A percentile compares a stretch with the other conserved stretches of the same genome.
Conservation (phyloP, 2,888 invertebrate species). For the Agapetus fuscipes region DNA sequence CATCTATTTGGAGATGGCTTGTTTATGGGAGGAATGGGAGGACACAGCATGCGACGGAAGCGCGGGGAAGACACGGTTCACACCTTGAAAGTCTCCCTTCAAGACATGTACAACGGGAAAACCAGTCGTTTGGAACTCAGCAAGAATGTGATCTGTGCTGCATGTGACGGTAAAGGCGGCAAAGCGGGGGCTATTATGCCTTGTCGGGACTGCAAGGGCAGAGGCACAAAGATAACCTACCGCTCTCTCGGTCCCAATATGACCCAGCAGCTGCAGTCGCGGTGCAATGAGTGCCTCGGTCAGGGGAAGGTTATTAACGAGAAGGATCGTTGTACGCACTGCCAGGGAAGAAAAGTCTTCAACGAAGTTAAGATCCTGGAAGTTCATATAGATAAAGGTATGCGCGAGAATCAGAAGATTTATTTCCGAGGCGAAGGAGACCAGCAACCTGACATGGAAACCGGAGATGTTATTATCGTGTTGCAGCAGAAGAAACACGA, state of each 20-base stretch:
- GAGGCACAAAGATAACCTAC: slow-evolving; percentile 64
- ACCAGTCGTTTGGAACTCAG: slow-evolving; percentile 71
- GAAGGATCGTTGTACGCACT: slow-evolving; percentile 71
- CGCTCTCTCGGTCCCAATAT: slow-evolving; percentile 58
- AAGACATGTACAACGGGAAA: slow-evolving; percentile 87
- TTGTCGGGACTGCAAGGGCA: slow-evolving; percentile 69
- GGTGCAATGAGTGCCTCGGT: slow-evolving; percentile 54
- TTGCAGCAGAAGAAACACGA: slow-evolving; percentile 74
- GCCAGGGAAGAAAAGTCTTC: slow-evolving; percentile 75
- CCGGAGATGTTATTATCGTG: slow-evolving; percentile 85
- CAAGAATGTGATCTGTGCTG: slow-evolving; percentile 70
- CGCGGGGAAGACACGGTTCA: slow-evolving; percentile 78
- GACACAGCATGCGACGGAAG: slow-evolving; percentile 45
- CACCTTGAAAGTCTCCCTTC: slow-evolving; percentile 74
- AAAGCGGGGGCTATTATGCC: slow-evolving; percentile 54
- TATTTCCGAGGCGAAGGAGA: slow-evolving; percentile 83
- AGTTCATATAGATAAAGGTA: slow-evolving; percentile 83
- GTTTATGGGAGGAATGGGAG: slow-evolving; percentile 35
- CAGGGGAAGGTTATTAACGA: slow-evolving; percentile 68
- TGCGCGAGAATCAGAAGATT: slow-evolving; percentile 79
- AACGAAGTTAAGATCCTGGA: slow-evolving; percentile 78
- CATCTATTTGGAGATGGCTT: slow-evolving; percentile 59
- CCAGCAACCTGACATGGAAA: slow-evolving; percentile 75
- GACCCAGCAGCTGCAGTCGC: slow-evolving; percentile 52
- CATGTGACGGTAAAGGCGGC: slow-evolving; percentile 70